Percentiles rank a stretch among this genome's conserved stretches.
These are phyloP conservation scores for Prostheceraeus crozeri DNA, from an alignment of 2,888 invertebrate species.

Conservation along the genomic window DNA sequence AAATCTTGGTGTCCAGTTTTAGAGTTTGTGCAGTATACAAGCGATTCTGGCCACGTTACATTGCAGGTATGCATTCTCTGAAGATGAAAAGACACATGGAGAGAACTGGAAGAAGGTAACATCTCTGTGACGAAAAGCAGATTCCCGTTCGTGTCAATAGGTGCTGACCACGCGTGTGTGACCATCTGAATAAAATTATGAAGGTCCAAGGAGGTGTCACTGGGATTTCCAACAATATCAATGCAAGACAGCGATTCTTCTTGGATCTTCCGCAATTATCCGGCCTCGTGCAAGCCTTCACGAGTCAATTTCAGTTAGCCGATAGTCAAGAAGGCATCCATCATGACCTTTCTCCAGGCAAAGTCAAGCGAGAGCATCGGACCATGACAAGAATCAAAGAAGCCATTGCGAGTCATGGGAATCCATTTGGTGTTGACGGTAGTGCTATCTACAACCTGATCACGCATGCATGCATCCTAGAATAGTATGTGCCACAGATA, in stretches of 20 bases:
- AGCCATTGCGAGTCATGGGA: too few relatives aligned
- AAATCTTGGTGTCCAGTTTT: too few relatives aligned
- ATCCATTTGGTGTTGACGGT: too few relatives aligned
- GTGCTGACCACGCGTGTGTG: not conserved
- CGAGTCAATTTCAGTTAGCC: slow-evolving; percentile 2
- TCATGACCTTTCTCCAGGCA: too few relatives aligned
- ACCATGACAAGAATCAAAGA: too few relatives aligned
- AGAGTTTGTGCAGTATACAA: not conserved
- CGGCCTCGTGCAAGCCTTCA: not conserved
- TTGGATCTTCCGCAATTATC: not conserved
- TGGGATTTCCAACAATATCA: not conserved
- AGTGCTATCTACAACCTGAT: too few relatives aligned
- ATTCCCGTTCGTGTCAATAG: slow-evolving; percentile 13
- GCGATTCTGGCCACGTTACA: not conserved
- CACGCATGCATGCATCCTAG: too few relatives aligned
- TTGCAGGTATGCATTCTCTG: too few relatives aligned
- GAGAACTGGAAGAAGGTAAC: slow-evolving; percentile 14
- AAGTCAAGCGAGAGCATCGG: too few relatives aligned
- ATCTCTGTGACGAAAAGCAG: not conserved
- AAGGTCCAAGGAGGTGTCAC: not conserved
- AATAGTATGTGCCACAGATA: slow-evolving; percentile 40
- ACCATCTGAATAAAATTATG: slow-evolving; percentile 20
- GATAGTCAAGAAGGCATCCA: too few relatives aligned
- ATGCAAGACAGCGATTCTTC: slow-evolving; percentile 17
- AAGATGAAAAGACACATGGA: too few relatives aligned